Percentiles rank a stretch among this genome's conserved stretches.
Conservation (phyloP, 2,797 vertebrate species). For the Fistularia commersonii region DNA sequence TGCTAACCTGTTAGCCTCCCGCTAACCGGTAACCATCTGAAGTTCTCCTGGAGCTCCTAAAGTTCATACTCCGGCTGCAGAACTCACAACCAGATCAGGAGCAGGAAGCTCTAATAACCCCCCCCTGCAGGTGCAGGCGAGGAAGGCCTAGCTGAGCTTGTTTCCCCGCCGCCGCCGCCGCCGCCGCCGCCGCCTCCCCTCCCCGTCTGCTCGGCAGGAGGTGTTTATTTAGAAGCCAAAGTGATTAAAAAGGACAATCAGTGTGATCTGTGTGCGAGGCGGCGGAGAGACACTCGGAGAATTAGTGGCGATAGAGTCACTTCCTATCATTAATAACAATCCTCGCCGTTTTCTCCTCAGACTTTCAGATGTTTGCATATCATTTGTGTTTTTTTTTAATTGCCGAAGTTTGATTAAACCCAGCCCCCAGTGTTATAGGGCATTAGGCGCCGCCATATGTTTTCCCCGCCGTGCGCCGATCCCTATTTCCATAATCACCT, state of each 20-base stretch:
- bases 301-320: slow-evolving; percentile 59
- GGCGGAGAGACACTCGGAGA: slow-evolving; percentile 56
- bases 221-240: slow-evolving; percentile 45
- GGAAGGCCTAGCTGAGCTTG: no score
- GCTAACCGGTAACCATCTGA: no score
- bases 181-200: no score
- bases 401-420: slow-evolving; percentile 81
- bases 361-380: slow-evolving; percentile 80
- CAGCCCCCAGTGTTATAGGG: slow-evolving; percentile 79
- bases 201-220: slow-evolving; percentile 10
- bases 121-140: no score
- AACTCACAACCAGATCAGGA: no score
- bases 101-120: no score
- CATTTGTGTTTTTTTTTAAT: slow-evolving; percentile 81
- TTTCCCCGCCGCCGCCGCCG: no score
- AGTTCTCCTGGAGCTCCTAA: no score
- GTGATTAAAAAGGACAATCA: slow-evolving; percentile 36
- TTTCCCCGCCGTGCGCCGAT: slow-evolving; percentile 66
- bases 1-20: no score
- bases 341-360: slow-evolving; percentile 68
- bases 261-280: slow-evolving; percentile 55
- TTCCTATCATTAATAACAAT: slow-evolving; percentile 75
- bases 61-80: no score
- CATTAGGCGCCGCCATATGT: slow-evolving; percentile 79
- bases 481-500: slow-evolving; percentile 78